A percentile compares a stretch with the other conserved stretches of the same genome.
Evolutionary conservation across 2,888 invertebrate species (phyloP).

Genomic region (Cheiracanthium punctorium): DNA sequence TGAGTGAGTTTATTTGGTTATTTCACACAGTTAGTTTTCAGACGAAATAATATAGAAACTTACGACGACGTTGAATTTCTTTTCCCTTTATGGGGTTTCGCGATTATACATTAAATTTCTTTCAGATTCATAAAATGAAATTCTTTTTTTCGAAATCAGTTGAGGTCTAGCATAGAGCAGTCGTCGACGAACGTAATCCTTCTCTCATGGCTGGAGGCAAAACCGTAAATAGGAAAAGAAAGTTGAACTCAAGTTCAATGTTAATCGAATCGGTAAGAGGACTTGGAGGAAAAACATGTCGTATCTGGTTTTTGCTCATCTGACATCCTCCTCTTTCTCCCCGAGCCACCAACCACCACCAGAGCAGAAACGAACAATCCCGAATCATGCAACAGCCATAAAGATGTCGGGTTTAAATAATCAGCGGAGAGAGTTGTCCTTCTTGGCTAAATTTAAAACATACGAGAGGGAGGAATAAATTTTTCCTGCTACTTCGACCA

Average conservation of each 20-base stretch:
- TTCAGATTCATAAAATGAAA: too few species aligned
- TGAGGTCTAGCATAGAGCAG: too few species aligned
- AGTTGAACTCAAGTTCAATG: neutral
- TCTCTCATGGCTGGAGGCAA: too few species aligned
- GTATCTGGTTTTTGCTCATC: neutral
- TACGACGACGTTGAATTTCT: too few species aligned
- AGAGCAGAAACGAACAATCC: neutral
- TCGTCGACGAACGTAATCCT: too few species aligned
- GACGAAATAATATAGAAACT: too few species aligned
- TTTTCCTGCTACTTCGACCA: conserved; percentile 34
- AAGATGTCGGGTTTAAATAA: conserved; percentile 3
- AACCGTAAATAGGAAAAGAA: too few species aligned
- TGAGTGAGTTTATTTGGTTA: too few species aligned
- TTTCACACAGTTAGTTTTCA: too few species aligned
- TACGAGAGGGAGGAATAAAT: neutral
- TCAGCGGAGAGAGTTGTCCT: neutral
- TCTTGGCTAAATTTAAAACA: conserved; percentile 5
- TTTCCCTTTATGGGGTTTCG: too few species aligned
- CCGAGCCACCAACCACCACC: neutral
- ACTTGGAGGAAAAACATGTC: neutral
- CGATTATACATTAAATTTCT: too few species aligned
- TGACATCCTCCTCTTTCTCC: neutral
- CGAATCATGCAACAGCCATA: neutral
- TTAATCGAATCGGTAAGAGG: neutral
- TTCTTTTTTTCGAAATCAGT: too few species aligned